Evolutionary conservation across 2,797 vertebrate genomes (phyloP), one percentile per base, ranked within the genome.

Genomic region (Melanotaenia trifasciata): DNA sequence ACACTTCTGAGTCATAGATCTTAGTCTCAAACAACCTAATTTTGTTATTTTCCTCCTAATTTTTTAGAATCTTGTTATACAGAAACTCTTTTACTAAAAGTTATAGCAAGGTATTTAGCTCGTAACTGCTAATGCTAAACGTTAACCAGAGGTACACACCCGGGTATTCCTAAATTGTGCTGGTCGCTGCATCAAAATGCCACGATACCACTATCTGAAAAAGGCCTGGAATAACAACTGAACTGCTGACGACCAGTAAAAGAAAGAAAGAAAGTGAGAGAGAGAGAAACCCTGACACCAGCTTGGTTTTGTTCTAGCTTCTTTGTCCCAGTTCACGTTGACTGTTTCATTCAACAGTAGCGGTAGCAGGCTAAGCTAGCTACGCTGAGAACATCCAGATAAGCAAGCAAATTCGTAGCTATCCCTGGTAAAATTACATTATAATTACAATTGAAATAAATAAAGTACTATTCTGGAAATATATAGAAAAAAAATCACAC

Each of bases 321-420:
- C 84, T 90, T 93, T 93, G 89, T 92, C 86, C 80, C 36, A 56
- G 43, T 64, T 32, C 26, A 66, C 58, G 51, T 26, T 56, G 35
- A 40, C 13, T 16, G 76, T 63, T 67, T 32, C 20, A 70, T 67
- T 63, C 40, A 30, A 58, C 57, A 70, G 22, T 22, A 56, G 56
- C 20, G 5, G 16, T 18, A 64, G 47, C 7, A 16, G 6, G 14
- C 22, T 79, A 58, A 40, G 45, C 40, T 43, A 43, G 35, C 35
- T 3, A 36, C 9, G 58, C 58, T 67, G 64, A 4, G 0, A 43
- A 2, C 38, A 57, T 0, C 38, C 6, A 4, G 20, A 6, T 12
- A 33, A 68, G 9, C 3, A 2, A 53, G 35, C 6, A 40, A 35
- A 51, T 0, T 7, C 5, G 43, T 0, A 2, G 12, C 16, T 14